A percentile compares a stretch with the other conserved stretches of the same genome.
These are phyloP conservation scores for Drosophila serrata DNA, from an alignment of 1,140 invertebrate species.

Conservation along the genomic window DNA sequence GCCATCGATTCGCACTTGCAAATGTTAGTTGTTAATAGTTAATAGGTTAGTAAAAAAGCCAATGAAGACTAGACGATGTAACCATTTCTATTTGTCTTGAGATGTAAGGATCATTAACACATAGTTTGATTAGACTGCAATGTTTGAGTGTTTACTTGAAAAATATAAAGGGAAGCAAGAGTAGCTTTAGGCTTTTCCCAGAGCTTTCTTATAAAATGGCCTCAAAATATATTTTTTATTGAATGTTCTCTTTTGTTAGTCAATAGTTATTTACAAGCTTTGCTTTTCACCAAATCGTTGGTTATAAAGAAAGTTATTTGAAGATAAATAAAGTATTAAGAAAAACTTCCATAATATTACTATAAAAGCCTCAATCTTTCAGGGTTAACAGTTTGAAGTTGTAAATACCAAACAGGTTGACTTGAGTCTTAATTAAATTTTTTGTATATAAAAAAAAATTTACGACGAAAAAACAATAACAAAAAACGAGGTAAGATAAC, in stretches of 20 bases:
- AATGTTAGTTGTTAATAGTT: constrained; percentile 11
- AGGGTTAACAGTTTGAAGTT: not conserved
- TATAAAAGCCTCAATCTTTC: not conserved
- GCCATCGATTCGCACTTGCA: constrained; percentile 3
- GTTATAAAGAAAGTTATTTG: not conserved
- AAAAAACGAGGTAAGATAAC: not conserved
- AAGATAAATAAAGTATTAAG: not conserved
- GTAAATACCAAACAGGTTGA: not conserved
- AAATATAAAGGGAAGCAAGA: not conserved
- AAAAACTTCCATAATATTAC: not conserved
- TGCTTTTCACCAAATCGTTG: not conserved
- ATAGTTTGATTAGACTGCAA: not conserved
- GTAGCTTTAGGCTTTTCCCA: not conserved
- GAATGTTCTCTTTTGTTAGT: not conserved
- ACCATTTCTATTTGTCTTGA: not conserved
- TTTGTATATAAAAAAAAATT: not conserved
- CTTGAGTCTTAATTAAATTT: not conserved
- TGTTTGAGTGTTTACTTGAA: constrained; percentile 4
- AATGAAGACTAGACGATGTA: constrained; percentile 8
- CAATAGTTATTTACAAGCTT: not conserved
- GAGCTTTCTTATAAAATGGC: not conserved
- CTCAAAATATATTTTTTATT: not conserved
- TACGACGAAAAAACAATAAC: constrained; percentile 3
- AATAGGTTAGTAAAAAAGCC: constrained; percentile 40
- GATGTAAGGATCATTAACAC: not conserved